A percentile compares a stretch with the other conserved stretches of the same genome.
Evolutionary conservation across 2,888 invertebrate genomes (phyloP).

Genomic region (Tinea trinotella): DNA sequence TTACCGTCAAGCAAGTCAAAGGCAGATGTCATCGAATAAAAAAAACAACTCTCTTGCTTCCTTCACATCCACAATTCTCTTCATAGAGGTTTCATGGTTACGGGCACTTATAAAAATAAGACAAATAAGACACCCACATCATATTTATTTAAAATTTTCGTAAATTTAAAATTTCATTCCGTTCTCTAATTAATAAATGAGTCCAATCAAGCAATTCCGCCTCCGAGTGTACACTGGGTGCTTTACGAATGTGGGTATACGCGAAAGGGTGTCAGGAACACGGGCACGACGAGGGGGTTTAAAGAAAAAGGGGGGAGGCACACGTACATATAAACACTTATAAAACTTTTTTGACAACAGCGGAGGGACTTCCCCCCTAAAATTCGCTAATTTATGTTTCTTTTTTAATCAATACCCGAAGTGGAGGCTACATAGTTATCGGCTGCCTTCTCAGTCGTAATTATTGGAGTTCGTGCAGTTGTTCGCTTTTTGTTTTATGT

Average conservation of each 20-base stretch:
- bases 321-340: conserved; percentile 71
- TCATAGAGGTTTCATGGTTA: no score
- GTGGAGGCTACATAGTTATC: conserved; percentile 8
- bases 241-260: conserved; percentile 68
- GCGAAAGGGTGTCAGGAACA: conserved; percentile 66
- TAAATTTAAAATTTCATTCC: no score
- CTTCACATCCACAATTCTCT: no score
- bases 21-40: no score
- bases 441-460: conserved; percentile 21
- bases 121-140: no score
- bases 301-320: conserved; percentile 32
- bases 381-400: conserved; percentile 73
- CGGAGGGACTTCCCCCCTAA: conserved; percentile 42
- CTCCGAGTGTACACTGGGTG: conserved; percentile 41
- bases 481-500: not conserved
- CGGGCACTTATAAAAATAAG: no score
- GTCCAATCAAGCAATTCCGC: conserved; percentile 24
- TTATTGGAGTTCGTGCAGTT: conserved; percentile 13
- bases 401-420: conserved; percentile 68
- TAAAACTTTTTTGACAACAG: conserved; percentile 73
- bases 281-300: conserved; percentile 27
- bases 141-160: no score
- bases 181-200: not conserved
- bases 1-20: no score
- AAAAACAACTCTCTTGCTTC: no score